Conservation (phyloP, 1,140 invertebrate genomes). For the Mercenaria mercenaria region DNA sequence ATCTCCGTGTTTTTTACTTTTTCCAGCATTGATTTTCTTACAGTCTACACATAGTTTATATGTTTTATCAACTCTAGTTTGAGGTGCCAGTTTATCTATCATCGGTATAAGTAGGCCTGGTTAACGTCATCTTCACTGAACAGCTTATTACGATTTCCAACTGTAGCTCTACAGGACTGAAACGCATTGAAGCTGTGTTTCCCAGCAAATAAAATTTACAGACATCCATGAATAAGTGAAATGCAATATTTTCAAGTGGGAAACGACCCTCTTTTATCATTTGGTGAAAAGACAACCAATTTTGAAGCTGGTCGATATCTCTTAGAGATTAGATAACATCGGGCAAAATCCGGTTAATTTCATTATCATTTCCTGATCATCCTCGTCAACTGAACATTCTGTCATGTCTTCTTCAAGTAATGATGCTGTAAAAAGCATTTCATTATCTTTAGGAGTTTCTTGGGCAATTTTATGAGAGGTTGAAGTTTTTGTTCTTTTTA, state of each 20-base stretch:
- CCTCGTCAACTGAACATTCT: too few species aligned
- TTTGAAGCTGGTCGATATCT: not conserved
- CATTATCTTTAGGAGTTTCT: too few species aligned
- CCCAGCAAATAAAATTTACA: not conserved
- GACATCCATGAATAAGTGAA: too few species aligned
- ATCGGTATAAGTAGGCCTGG: not conserved
- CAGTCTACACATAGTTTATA: slow-evolving; percentile 10
- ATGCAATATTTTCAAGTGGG: too few species aligned
- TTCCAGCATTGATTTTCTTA: slow-evolving; percentile 5
- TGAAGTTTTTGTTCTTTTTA: too few species aligned
- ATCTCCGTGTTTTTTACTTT: not conserved
- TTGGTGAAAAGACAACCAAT: not conserved
- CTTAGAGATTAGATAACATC: not conserved
- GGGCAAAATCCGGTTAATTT: too few species aligned
- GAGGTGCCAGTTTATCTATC: not conserved
- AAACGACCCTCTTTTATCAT: too few species aligned
- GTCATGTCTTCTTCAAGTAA: too few species aligned
- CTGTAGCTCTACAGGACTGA: not conserved
- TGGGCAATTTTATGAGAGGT: too few species aligned
- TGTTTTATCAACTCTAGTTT: not conserved
- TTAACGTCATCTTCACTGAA: not conserved
- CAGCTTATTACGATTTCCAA: not conserved
- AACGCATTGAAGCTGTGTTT: not conserved
- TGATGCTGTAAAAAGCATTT: too few species aligned
- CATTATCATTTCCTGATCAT: too few species aligned